phyloP scores from a whole-genome alignment of 2,113 vertebrate species.

The Ibidorhyncha struthersii region DNA sequence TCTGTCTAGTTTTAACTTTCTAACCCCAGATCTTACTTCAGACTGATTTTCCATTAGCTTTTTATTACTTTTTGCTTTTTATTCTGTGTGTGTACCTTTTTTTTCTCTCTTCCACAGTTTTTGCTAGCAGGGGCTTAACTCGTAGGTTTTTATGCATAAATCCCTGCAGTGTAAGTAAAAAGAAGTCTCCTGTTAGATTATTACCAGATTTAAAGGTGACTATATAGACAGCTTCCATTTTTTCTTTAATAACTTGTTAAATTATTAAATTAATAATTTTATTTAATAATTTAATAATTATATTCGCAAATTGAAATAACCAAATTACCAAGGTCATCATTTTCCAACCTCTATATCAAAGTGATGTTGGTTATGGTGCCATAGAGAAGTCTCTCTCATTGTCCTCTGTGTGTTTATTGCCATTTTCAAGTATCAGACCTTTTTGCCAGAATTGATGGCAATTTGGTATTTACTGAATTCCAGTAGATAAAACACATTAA shows the following conservation, averaged over 20 bases:
- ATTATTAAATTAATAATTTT: too few relatives aligned
- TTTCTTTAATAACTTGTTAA: not conserved
- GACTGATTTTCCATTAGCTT: slow-evolving; percentile 51
- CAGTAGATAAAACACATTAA: not conserved
- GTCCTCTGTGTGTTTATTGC: not conserved
- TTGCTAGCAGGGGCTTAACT: not conserved
- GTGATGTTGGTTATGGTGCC: not conserved
- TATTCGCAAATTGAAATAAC: slow-evolving; percentile 1
- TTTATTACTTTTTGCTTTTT: slow-evolving; percentile 36
- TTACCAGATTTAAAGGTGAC: not conserved
- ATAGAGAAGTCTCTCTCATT: not conserved
- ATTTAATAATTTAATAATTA: not conserved
- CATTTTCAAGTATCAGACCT: not conserved
- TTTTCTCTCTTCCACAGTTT: not conserved
- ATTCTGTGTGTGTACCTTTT: not conserved
- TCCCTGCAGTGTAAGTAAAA: not conserved
- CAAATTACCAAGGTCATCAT: not conserved
- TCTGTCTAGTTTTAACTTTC: slow-evolving; percentile 1
- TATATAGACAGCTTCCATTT: not conserved
- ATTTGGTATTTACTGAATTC: slow-evolving; percentile 7
- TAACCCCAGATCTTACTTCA: slow-evolving; percentile 2
- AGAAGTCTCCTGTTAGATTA: slow-evolving; percentile 19
- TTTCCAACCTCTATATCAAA: not conserved
- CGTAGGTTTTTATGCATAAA: slow-evolving; percentile 9
- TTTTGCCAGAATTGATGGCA: not conserved